Base-by-base conservation (phyloP, 1,140 invertebrate genomes). In the Saxidomus purpurata region DNA sequence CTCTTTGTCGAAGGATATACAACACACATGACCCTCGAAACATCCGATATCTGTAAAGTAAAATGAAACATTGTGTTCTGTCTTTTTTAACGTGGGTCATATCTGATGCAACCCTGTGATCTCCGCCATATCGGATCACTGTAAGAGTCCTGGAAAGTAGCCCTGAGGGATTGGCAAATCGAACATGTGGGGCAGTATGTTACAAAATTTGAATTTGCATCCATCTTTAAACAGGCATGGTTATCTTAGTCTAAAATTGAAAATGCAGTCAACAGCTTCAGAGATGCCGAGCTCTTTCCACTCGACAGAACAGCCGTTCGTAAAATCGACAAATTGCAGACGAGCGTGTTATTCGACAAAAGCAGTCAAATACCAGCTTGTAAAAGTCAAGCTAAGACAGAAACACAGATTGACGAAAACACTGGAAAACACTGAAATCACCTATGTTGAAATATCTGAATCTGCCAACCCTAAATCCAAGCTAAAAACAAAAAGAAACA, bases 281-380 rank as follows among this genome's bases (percentile, higher is more conserved):
- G 34, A 34, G 47, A 81, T 59, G 52, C 28, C 15, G 25, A 49
- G 3, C 79, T 55, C 63, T 95, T 95, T 52, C 99, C 99, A 49
- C 98, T 99, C 36, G 99, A 99, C 99, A 99, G 99, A 96, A 99
- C 99, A 95, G n/a, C n/a, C n/a, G n/a, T n/a, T n/a, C n/a, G n/a
- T n/a, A n/a, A n/a, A n/a, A n/a, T n/a, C n/a, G n/a, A n/a, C n/a
- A n/a, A n/a, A n/a, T n/a, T n/a, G n/a, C n/a, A n/a, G n/a, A n/a
- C n/a, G n/a, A n/a, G n/a, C n/a, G n/a, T n/a, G n/a, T n/a, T n/a
- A n/a, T n/a, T n/a, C n/a, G n/a, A n/a, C n/a, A n/a, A n/a, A n/a
- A n/a, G n/a, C n/a, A n/a, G n/a, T n/a, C n/a, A n/a, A n/a, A n/a
- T n/a, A n/a, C n/a, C n/a, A n/a, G n/a, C n/a, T n/a, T n/a, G n/a